phyloP scores from a whole-genome alignment of 2,797 vertebrate species.

The Amblyopsis hoosieri region DNA sequence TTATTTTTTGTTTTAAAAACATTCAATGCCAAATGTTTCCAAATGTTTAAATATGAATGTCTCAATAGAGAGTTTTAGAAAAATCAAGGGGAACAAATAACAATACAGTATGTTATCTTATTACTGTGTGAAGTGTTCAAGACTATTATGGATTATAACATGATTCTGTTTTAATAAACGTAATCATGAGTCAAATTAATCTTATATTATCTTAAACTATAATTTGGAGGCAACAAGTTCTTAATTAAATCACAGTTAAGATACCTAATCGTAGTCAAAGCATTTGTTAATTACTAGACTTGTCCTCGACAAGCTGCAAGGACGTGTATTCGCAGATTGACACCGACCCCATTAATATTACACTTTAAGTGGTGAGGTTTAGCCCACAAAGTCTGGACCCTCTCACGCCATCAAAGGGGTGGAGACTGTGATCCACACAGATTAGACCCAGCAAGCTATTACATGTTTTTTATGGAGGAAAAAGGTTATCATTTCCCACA shows the following conservation, averaged over 20 bases:
- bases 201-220: slow-evolving; percentile 39
- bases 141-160: too few relatives aligned
- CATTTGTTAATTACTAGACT: slow-evolving; percentile 16
- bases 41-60: too few relatives aligned
- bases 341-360: slow-evolving; percentile 45
- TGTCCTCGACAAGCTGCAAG: slow-evolving; percentile 41
- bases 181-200: slow-evolving; percentile 7
- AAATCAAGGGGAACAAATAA: too few relatives aligned
- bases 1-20: background rate
- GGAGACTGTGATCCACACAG: slow-evolving; percentile 39
- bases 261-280: slow-evolving; percentile 24
- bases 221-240: too few relatives aligned
- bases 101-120: too few relatives aligned
- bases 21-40: too few relatives aligned
- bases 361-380: slow-evolving; percentile 41
- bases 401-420: slow-evolving; percentile 70
- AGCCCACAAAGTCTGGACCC: slow-evolving; percentile 45
- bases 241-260: slow-evolving; percentile 33
- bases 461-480: slow-evolving; percentile 31
- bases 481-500: slow-evolving; percentile 7
- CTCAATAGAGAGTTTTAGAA: too few relatives aligned
- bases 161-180: too few relatives aligned
- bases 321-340: slow-evolving; percentile 54
- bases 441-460: background rate
- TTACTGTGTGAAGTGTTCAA: too few relatives aligned